These are phyloP conservation scores for Ditylenchus weischeri DNA, from an alignment of 2,888 invertebrate species.

Conservation along the genomic window DNA sequence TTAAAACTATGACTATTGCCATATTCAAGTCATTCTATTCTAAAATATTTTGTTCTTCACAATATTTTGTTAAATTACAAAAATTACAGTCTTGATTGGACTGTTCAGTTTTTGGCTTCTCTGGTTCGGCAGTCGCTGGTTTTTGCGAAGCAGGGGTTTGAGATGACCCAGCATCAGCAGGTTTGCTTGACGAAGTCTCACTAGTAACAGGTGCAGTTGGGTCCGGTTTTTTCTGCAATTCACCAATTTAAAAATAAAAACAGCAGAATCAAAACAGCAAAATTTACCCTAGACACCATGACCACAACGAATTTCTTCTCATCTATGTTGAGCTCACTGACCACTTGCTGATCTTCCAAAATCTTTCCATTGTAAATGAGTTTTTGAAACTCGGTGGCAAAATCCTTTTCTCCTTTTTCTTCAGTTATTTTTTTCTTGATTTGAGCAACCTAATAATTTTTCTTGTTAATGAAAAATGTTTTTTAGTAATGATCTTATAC, in stretches of 20 bases:
- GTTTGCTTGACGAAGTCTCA: constrained; percentile 53
- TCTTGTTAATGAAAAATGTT: not conserved
- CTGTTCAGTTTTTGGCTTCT: not conserved
- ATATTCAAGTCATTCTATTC: too few species aligned
- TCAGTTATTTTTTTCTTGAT: constrained; percentile 46
- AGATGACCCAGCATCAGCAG: constrained; percentile 30
- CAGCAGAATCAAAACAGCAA: not conserved
- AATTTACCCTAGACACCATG: constrained; percentile 46
- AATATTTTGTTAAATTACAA: too few species aligned
- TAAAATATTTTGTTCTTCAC: too few species aligned
- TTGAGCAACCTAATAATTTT: constrained; percentile 42
- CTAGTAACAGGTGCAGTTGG: constrained; percentile 47
- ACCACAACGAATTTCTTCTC: constrained; percentile 52
- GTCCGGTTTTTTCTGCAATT: constrained; percentile 5
- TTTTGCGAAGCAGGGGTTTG: constrained; percentile 10
- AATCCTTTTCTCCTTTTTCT: constrained; percentile 38
- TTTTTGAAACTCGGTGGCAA: constrained; percentile 46
- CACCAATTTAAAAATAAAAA: constrained; percentile 7
- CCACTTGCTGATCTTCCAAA: constrained; percentile 39
- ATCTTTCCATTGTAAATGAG: constrained; percentile 57
- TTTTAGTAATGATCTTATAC: constrained; percentile 10
- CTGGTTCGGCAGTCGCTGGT: constrained; percentile 17
- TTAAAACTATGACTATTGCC: too few species aligned
- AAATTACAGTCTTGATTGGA: not conserved
- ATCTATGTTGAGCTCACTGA: constrained; percentile 42